Conservation (phyloP, 2,797 vertebrate species). For the Alca torda region DNA sequence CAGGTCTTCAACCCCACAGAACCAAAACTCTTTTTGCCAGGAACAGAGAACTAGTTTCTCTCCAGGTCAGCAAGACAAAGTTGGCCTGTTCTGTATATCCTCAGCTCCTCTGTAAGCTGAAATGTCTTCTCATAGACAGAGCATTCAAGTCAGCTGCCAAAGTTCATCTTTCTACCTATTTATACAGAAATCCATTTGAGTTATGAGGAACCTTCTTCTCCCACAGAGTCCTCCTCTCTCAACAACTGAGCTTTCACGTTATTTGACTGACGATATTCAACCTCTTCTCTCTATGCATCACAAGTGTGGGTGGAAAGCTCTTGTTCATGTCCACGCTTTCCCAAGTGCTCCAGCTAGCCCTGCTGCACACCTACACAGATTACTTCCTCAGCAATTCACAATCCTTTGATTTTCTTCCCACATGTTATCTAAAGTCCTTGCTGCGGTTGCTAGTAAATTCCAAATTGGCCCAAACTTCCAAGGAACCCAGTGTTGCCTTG, state of each 20-base stretch:
- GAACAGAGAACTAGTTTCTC: neutral
- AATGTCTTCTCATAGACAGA: neutral
- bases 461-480: neutral
- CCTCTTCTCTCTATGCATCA: neutral
- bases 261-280: neutral
- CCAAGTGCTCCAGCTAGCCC: neutral
- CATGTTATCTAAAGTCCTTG: neutral
- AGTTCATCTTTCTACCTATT: neutral
- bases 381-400: neutral
- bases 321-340: neutral
- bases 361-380: neutral
- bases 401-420: neutral
- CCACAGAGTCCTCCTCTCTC: neutral
- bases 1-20: neutral
- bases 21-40: neutral
- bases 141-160: neutral
- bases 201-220: neutral
- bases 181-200: neutral
- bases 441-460: neutral
- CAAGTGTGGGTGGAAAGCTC: neutral
- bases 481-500: neutral
- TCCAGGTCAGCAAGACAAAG: neutral
- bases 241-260: neutral
- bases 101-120: neutral
- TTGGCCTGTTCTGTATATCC: neutral